phyloP scores from a whole-genome alignment of 2,888 invertebrate genomes.

The Zygogramma bicolorata region DNA sequence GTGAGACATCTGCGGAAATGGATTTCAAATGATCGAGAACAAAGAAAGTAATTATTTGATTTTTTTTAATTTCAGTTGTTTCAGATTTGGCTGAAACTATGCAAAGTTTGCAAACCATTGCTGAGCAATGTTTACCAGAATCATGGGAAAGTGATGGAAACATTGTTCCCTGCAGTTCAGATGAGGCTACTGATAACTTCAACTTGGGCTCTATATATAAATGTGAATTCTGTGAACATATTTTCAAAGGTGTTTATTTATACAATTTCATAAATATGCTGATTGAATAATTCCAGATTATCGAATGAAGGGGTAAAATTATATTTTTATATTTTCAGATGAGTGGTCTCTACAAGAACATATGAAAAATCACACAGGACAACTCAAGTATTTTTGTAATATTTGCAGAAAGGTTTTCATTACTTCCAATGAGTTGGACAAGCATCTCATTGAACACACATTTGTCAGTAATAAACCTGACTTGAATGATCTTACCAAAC shows the following conservation, averaged over 20 bases:
- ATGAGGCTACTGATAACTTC: conserved; percentile 57
- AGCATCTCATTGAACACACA: conserved; percentile 57
- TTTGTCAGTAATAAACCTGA: conserved; percentile 47
- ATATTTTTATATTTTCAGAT: conserved; percentile 51
- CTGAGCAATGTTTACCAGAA: conserved; percentile 65
- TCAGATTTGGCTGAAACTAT: conserved; percentile 64
- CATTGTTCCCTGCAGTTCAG: conserved; percentile 56
- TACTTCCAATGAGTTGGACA: conserved; percentile 56
- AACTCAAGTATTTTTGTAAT: conserved; percentile 61
- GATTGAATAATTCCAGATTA: too few species aligned
- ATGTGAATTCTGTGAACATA: conserved; percentile 63
- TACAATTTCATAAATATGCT: too few species aligned
- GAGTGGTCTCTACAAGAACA: conserved; percentile 64
- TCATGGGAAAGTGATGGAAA: conserved; percentile 63
- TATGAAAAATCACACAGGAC: conserved; percentile 61
- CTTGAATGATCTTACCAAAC: conserved; percentile 24
- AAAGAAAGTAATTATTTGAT: too few species aligned
- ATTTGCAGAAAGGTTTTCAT: conserved; percentile 59
- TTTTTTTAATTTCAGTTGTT: conserved; percentile 47
- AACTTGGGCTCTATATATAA: conserved; percentile 59
- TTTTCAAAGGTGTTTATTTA: conserved; percentile 58
- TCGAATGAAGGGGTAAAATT: not conserved
- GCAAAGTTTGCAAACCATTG: conserved; percentile 65
- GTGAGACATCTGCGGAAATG: conserved; percentile 41
- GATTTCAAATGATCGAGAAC: not conserved